Conservation (phyloP, 2,113 vertebrate species). For the Etheostoma spectabile region DNA sequence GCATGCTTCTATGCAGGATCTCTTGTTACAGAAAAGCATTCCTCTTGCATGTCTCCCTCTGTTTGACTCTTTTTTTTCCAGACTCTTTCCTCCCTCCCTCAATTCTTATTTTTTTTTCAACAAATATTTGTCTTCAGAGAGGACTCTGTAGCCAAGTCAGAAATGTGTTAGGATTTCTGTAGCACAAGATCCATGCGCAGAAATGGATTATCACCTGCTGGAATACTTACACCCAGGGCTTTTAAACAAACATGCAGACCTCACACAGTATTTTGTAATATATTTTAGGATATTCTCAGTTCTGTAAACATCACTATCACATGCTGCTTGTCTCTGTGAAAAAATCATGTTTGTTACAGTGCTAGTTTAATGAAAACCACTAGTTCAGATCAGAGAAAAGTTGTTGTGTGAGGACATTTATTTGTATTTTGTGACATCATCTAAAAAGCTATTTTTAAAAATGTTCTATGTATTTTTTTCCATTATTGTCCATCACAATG, state of each 20-base stretch:
- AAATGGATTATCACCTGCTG: constrained; percentile 47
- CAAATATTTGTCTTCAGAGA: constrained; percentile 71
- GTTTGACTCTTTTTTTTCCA: constrained; percentile 50
- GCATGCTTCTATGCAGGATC: constrained; percentile 26
- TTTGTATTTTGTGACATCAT: constrained; percentile 1
- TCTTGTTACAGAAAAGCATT: constrained; percentile 70
- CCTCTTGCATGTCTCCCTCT: constrained; percentile 27
- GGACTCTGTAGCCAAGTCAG: constrained; percentile 38
- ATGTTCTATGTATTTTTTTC: neutral
- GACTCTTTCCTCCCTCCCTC: constrained; percentile 32
- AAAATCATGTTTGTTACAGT: constrained; percentile 28
- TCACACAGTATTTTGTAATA: constrained; percentile 20
- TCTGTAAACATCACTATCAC: constrained; percentile 23
- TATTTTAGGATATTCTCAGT: neutral
- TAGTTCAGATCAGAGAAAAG: constrained; percentile 8
- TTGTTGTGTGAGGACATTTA: neutral
- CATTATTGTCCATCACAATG: neutral
- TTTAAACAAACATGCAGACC: constrained; percentile 20
- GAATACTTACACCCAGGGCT: constrained; percentile 19
- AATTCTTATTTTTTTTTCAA: constrained; percentile 67
- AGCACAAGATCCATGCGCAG: constrained; percentile 29
- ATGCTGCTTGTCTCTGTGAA: constrained; percentile 15
- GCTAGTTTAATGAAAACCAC: constrained; percentile 32
- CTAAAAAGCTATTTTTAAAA: neutral
- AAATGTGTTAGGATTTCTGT: constrained; percentile 25